Evolutionary conservation across 2,113 vertebrate species (phyloP), one percentile per base, ranked within the genome.

Genomic region (Climacteris rufus): DNA sequence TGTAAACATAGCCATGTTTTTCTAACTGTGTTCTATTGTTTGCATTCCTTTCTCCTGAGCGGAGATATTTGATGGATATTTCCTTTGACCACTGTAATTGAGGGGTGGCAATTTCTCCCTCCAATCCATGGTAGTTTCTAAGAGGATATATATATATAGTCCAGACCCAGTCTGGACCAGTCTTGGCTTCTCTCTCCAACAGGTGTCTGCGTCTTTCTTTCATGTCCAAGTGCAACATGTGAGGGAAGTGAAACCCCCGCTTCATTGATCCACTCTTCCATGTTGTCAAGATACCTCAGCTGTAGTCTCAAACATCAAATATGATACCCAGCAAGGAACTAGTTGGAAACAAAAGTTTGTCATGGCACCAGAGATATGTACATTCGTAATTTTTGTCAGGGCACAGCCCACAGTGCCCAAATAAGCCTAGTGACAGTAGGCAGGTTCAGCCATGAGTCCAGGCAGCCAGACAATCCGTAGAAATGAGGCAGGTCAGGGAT

Each of bases 371-470:
- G 12, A 59, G 12, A 35, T 60, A 19, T 0, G 0, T 19, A 4
- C 44, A 8, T 24, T 72, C 25, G 19, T 72, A 15, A 45, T 70
- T 71, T 70, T 33, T 57, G 16, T 30, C n/a, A 49, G 22, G 25
- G 4, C 30, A 68, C 2, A 80, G 27, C 8, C 10, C 6, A 3
- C 13, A 17, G 11, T 45, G 37, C 56, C 45, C 0, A 2, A 11
- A 7, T 44, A 85, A 79, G 9, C 15, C 40, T 57, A 10, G 13
- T 74, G 31, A 61, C 0, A 1, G 39, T 35, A 74, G 24, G 8
- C 7, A 49, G 28, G 18, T 56, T 72, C 27, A 72, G 35, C 21
- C 11, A 7, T 44, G 13, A 52, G 31, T 42, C 45, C 21, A 40
- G 59, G 11, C 35, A 24, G 31, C 19, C 30, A 57, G 31, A 53